phyloP scores from a whole-genome alignment of 2,797 vertebrate genomes.

The Esox lucius region DNA sequence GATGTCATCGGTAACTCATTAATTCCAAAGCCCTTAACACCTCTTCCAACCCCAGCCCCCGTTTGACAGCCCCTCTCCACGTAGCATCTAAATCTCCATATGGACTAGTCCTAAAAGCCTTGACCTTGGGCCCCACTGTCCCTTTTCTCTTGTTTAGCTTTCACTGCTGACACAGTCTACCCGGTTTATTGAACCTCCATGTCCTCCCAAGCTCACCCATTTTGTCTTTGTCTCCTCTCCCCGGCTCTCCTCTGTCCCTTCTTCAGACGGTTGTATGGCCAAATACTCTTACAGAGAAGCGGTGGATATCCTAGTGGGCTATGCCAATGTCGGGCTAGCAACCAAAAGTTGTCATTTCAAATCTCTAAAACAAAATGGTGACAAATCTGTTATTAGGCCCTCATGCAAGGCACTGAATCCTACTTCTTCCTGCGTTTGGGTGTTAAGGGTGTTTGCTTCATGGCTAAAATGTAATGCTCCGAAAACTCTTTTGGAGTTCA shows the following conservation, averaged over 20 bases:
- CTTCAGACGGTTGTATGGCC: too few relatives aligned
- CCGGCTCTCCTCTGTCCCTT: background rate
- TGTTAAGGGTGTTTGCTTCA: too few relatives aligned
- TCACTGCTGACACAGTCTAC: background rate
- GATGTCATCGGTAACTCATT: conserved; percentile 76
- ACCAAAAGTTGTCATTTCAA: too few relatives aligned
- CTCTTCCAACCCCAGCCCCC: conserved; percentile 45
- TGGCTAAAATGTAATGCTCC: too few relatives aligned
- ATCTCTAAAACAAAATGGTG: too few relatives aligned
- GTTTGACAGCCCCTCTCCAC: conserved; percentile 38
- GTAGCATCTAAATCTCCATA: conserved; percentile 60
- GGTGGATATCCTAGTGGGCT: too few relatives aligned
- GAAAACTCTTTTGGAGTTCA: too few relatives aligned
- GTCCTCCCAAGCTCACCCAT: background rate
- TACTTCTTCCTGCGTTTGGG: too few relatives aligned
- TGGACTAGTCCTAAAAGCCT: conserved; percentile 62
- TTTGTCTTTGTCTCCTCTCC: background rate
- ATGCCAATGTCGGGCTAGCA: too few relatives aligned
- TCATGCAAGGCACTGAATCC: too few relatives aligned
- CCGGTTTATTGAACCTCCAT: background rate
- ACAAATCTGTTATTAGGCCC: too few relatives aligned
- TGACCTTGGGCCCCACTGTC: conserved; percentile 65
- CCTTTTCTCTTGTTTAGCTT: conserved; percentile 13
- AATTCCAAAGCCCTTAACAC: conserved; percentile 68
- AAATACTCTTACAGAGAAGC: too few relatives aligned